Evolutionary conservation across 1,140 invertebrate species (phyloP).

Genomic region (Drosophila miranda): DNA sequence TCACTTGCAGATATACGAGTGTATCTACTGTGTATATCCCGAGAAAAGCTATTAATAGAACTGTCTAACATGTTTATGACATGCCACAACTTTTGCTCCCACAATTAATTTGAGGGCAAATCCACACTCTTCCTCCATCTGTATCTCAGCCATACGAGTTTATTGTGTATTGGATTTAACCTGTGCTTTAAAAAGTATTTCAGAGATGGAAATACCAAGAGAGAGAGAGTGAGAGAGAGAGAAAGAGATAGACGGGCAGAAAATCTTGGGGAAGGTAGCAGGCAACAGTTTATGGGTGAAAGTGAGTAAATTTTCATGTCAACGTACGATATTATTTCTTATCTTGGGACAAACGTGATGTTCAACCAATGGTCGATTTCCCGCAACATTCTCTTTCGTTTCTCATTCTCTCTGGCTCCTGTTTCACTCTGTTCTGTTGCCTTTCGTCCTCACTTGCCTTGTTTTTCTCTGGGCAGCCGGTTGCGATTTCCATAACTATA

Average conservation of each 20-base stretch:
- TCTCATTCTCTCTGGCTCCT: background rate
- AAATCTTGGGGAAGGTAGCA: conserved; percentile 4
- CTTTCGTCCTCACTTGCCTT: background rate
- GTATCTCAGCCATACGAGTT: background rate
- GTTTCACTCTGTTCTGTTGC: background rate
- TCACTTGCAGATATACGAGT: conserved; percentile 25
- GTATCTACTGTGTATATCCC: background rate
- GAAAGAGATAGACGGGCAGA: too few relatives aligned
- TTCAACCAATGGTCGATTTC: conserved; percentile 44
- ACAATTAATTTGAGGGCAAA: background rate
- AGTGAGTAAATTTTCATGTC: conserved; percentile 57
- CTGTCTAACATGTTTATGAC: conserved; percentile 7
- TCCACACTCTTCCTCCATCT: background rate
- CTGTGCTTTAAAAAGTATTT: background rate
- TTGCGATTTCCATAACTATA: conserved; percentile 79
- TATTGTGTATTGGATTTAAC: conserved; percentile 2
- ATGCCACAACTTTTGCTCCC: conserved; percentile 12
- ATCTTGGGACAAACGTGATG: conserved; percentile 67
- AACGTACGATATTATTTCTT: conserved; percentile 71
- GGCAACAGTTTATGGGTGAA: conserved; percentile 44
- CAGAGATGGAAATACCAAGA: conserved; percentile 4
- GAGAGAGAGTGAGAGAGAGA: conserved; percentile 2
- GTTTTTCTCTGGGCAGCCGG: conserved; percentile 28
- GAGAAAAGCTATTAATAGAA: conserved; percentile 15
- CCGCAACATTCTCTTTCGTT: background rate